These are phyloP conservation scores for Hybos culiciformis DNA, from an alignment of 2,888 invertebrate species.

Conservation along the genomic window DNA sequence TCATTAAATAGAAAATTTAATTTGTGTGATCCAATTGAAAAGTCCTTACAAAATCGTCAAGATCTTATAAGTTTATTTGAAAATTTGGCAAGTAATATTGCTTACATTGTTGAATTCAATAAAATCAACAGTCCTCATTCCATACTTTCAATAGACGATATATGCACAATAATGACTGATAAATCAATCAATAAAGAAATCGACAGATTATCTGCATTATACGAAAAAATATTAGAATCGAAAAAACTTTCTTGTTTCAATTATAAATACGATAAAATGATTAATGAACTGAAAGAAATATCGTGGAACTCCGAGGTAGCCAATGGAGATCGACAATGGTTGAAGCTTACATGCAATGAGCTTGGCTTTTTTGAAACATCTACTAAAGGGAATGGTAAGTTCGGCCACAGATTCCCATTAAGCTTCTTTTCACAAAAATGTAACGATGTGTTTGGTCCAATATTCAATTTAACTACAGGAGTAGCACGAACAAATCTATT, in stretches of 20 bases:
- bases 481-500: too few relatives aligned
- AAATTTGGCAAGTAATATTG: conserved; percentile 73
- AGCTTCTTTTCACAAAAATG: conserved; percentile 73
- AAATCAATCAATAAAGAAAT: conserved; percentile 45
- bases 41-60: conserved; percentile 38
- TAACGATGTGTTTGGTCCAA: conserved; percentile 66
- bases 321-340: conserved; percentile 65
- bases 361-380: conserved; percentile 94
- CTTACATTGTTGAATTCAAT: conserved; percentile 87
- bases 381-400: conserved; percentile 37
- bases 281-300: conserved; percentile 49
- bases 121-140: conserved; percentile 71
- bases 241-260: conserved; percentile 65
- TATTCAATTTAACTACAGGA: too few relatives aligned
- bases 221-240: conserved; percentile 49
- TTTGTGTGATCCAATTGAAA: too few relatives aligned
- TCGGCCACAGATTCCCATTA: conserved; percentile 61
- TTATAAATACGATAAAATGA: conserved; percentile 65
- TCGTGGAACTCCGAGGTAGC: conserved; percentile 61
- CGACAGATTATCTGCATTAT: conserved; percentile 59
- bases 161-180: conserved; percentile 64
- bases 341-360: conserved; percentile 90
- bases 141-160: conserved; percentile 65
- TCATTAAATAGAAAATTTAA: too few relatives aligned
- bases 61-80: conserved; percentile 72